Evolutionary conservation across 2,888 invertebrate species (phyloP).

Genomic region (Acrobeloides nanus): DNA sequence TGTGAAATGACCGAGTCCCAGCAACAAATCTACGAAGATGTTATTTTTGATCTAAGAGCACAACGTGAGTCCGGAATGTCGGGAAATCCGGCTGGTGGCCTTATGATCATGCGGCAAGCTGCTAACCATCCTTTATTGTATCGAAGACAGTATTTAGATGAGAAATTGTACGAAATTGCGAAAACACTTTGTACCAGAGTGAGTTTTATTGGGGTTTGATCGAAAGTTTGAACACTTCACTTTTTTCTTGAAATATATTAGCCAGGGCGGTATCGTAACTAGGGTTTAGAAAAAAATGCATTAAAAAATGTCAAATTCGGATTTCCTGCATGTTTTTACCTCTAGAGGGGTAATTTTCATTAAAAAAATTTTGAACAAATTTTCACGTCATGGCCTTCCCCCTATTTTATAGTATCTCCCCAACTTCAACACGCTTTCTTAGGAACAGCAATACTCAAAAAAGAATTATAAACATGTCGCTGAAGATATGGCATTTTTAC

Average conservation of each 20-base stretch:
- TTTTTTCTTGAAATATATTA: too few relatives aligned
- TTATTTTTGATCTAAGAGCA: slow-evolving; percentile 21
- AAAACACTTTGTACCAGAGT: slow-evolving; percentile 38
- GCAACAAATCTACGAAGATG: slow-evolving; percentile 64
- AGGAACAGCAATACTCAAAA: slow-evolving; percentile 48
- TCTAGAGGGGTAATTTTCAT: too few relatives aligned
- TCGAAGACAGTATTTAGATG: slow-evolving; percentile 65
- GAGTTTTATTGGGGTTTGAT: too few relatives aligned
- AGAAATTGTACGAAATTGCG: slow-evolving; percentile 65
- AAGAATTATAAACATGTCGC: slow-evolving; percentile 61
- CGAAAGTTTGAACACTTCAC: not conserved
- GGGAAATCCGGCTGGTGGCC: slow-evolving; percentile 58
- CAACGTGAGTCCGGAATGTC: too few relatives aligned
- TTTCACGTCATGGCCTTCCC: too few relatives aligned
- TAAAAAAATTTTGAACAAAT: too few relatives aligned
- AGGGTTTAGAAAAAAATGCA: too few relatives aligned
- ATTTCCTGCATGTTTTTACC: too few relatives aligned
- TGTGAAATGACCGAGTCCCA: slow-evolving; percentile 70
- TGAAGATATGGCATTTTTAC: slow-evolving; percentile 78
- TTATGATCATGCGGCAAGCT: slow-evolving; percentile 85
- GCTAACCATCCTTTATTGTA: slow-evolving; percentile 86
- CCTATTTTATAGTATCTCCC: too few relatives aligned
- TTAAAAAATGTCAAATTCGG: too few relatives aligned
- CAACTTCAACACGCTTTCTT: too few relatives aligned
- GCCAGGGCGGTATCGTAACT: too few relatives aligned